Evolutionary conservation across 2,797 vertebrate genomes (phyloP).

Genomic region (Pipistrellus nathusii): DNA sequence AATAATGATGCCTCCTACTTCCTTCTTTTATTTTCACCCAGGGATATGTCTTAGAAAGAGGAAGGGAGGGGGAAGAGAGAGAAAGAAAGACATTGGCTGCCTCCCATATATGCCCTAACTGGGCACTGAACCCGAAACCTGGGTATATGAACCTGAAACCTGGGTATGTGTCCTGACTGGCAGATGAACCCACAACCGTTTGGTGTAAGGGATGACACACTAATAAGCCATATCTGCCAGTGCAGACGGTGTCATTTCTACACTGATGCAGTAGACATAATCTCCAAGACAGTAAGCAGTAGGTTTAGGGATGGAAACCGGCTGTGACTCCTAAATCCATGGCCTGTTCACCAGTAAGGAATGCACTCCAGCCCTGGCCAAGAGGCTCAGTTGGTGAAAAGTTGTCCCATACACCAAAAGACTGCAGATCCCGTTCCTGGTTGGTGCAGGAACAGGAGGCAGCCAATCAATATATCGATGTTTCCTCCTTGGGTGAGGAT

Average conservation of each 20-base stretch:
- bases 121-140: background rate
- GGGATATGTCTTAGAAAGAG: background rate
- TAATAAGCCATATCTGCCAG: background rate
- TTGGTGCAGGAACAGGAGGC: background rate
- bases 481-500: background rate
- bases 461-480: background rate
- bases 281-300: background rate
- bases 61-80: too few relatives aligned
- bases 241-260: background rate
- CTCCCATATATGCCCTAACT: background rate
- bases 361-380: background rate
- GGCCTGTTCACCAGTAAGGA: background rate
- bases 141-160: background rate
- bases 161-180: background rate
- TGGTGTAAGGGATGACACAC: background rate
- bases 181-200: background rate
- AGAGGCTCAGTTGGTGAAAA: background rate
- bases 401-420: background rate
- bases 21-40: background rate
- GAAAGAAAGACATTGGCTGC: background rate
- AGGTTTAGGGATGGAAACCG: background rate
- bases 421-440: background rate
- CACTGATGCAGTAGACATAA: background rate
- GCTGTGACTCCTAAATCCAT: background rate
- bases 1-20: background rate